A percentile compares a stretch with the other conserved stretches of the same genome.
Evolutionary conservation across 1,140 invertebrate genomes (phyloP).

Genomic region (Ruditapes philippinarum): DNA sequence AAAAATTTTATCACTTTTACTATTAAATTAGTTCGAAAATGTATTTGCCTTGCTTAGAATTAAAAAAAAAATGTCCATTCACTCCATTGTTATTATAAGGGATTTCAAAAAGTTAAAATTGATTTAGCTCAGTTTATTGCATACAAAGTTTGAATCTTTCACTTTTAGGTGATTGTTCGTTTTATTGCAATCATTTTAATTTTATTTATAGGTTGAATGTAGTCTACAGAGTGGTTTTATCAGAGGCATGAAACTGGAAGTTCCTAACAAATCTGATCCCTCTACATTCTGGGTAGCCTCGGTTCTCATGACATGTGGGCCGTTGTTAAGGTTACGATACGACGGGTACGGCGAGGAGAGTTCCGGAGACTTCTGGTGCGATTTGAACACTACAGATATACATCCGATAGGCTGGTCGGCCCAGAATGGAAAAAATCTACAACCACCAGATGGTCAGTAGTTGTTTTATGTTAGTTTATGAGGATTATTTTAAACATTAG

Average conservation of each 20-base stretch:
- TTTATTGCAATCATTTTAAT: too few species aligned
- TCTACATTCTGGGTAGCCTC: slow-evolving; percentile 90
- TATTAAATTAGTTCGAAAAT: too few species aligned
- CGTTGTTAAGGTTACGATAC: slow-evolving; percentile 90
- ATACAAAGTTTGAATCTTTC: too few species aligned
- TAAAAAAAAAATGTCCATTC: too few species aligned
- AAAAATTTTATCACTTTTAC: too few species aligned
- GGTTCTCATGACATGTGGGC: slow-evolving; percentile 92
- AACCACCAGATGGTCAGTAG: slow-evolving; percentile 89
- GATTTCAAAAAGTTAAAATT: too few species aligned
- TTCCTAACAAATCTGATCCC: slow-evolving; percentile 89
- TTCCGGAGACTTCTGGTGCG: slow-evolving; percentile 91
- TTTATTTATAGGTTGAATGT: slow-evolving; percentile 89
- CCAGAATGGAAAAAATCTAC: slow-evolving; percentile 89
- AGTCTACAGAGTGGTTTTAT: slow-evolving; percentile 91
- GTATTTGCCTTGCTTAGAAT: too few species aligned
- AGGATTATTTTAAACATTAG: too few species aligned
- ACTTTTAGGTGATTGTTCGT: too few species aligned
- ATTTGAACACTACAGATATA: slow-evolving; percentile 90
- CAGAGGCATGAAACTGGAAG: slow-evolving; percentile 91
- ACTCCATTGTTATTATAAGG: too few species aligned
- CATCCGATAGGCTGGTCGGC: slow-evolving; percentile 91
- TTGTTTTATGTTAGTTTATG: too few species aligned
- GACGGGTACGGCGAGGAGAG: slow-evolving; percentile 89
- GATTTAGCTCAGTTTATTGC: too few species aligned